These are phyloP conservation scores for Synanthedon andrenaeformis DNA, from an alignment of 2,888 invertebrate genomes.

Conservation along the genomic window DNA sequence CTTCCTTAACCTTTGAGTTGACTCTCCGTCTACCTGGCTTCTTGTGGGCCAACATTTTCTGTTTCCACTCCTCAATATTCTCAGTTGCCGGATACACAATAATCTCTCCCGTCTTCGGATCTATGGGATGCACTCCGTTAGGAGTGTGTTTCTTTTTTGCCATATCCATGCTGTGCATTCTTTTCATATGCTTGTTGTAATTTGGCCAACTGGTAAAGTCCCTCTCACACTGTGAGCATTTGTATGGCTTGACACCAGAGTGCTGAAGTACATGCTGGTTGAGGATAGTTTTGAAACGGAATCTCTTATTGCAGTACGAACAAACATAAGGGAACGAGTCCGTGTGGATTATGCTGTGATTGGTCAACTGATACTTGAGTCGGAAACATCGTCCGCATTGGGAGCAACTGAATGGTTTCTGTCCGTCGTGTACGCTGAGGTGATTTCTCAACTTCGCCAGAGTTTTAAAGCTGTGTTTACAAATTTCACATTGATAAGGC, in stretches of 20 bases:
- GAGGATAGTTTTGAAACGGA: slow-evolving; percentile 76
- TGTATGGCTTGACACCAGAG: slow-evolving; percentile 76
- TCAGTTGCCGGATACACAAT: slow-evolving; percentile 24
- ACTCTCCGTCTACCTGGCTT: slow-evolving; percentile 15
- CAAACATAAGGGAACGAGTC: slow-evolving; percentile 79
- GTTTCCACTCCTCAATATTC: slow-evolving; percentile 36
- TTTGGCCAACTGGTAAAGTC: slow-evolving; percentile 83
- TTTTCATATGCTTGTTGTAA: slow-evolving; percentile 83
- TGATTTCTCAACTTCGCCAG: slow-evolving; percentile 24
- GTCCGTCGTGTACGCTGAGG: slow-evolving; percentile 27
- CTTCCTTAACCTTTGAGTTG: neutral
- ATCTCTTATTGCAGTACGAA: slow-evolving; percentile 76
- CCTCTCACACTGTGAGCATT: slow-evolving; percentile 73
- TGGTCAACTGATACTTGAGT: slow-evolving; percentile 51
- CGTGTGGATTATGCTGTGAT: slow-evolving; percentile 78
- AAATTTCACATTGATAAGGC: slow-evolving; percentile 45
- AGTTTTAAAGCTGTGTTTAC: slow-evolving; percentile 36
- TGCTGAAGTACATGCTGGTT: slow-evolving; percentile 78
- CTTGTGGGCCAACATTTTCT: slow-evolving; percentile 20
- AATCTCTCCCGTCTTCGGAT: slow-evolving; percentile 27
- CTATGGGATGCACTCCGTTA: slow-evolving; percentile 38
- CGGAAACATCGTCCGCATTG: slow-evolving; percentile 35
- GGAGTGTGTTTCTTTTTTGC: slow-evolving; percentile 43
- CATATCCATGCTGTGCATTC: slow-evolving; percentile 71
- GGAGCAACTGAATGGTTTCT: slow-evolving; percentile 34